Evolutionary conservation across 2,113 vertebrate species (phyloP).

Genomic region (Apteryx owenii): DNA sequence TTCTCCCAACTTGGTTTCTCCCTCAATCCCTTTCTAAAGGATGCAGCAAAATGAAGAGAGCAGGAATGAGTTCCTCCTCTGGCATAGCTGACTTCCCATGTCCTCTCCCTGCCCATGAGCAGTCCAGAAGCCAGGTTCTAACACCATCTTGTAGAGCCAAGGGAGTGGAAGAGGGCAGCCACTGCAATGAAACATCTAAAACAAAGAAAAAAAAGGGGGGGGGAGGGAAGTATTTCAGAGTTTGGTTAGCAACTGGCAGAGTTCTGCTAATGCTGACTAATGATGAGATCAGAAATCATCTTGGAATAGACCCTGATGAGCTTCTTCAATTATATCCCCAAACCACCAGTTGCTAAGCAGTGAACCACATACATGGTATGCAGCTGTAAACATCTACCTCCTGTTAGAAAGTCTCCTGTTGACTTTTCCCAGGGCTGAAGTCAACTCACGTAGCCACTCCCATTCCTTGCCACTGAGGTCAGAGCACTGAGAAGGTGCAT

Average conservation of each 20-base stretch:
- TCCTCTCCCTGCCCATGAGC: neutral
- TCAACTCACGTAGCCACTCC: neutral
- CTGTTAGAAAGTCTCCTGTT: neutral
- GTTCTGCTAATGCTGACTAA: neutral
- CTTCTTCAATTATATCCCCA: neutral
- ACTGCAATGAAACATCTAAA: neutral
- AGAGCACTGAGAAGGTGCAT: neutral
- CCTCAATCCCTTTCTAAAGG: neutral
- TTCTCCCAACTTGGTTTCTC: neutral
- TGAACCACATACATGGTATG: rapidly evolving
- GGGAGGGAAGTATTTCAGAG: neutral
- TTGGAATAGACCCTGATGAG: neutral
- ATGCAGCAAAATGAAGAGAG: neutral
- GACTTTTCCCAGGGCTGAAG: neutral
- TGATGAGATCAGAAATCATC: neutral
- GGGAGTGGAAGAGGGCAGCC: neutral
- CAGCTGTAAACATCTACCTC: neutral
- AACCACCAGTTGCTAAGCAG: neutral
- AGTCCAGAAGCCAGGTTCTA: neutral
- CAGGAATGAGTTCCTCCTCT: neutral
- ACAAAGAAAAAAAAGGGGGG: neutral
- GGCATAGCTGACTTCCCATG: rapidly evolving
- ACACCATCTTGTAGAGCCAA: neutral
- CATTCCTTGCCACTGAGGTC: rapidly evolving
- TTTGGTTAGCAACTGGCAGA: neutral